A percentile compares a stretch with the other conserved stretches of the same genome.
Conservation (phyloP, 2,888 invertebrate species). For the Amphipyra berbera region DNA sequence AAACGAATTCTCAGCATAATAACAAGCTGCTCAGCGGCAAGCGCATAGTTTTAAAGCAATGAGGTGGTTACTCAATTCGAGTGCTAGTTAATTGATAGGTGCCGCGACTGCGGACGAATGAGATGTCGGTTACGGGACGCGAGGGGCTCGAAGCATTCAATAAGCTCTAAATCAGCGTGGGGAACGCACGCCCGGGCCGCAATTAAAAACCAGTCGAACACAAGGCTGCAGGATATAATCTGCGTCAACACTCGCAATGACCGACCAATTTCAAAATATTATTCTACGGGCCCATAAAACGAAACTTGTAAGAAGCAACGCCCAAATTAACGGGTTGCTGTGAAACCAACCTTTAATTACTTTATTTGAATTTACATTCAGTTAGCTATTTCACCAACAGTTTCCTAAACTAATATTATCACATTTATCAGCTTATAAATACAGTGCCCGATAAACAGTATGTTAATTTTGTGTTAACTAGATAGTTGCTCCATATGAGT, state of each 20-base stretch:
- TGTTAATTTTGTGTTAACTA: too few species aligned
- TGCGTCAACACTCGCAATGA: conserved; percentile 73
- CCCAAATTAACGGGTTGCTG: conserved; percentile 57
- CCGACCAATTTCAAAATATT: conserved; percentile 70
- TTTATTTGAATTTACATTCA: conserved; percentile 48
- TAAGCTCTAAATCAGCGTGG: conserved; percentile 81
- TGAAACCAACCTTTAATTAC: conserved; percentile 54
- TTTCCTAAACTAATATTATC: conserved; percentile 20
- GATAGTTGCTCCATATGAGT: too few species aligned
- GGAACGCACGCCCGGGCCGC: conserved; percentile 67
- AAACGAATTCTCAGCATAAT: conserved; percentile 66
- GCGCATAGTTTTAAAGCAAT: conserved; percentile 64
- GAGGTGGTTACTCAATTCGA: conserved; percentile 62
- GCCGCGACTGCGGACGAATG: conserved; percentile 71
- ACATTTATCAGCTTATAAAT: conserved; percentile 7
- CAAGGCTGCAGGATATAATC: conserved; percentile 76
- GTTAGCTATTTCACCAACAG: conserved; percentile 34
- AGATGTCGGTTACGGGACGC: conserved; percentile 69
- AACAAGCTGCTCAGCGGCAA: conserved; percentile 64
- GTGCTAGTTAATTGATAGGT: conserved; percentile 79
- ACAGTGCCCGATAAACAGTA: neutral
- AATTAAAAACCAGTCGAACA: conserved; percentile 80
- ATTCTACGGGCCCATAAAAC: conserved; percentile 57
- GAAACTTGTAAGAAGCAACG: conserved; percentile 57
- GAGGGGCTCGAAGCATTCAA: conserved; percentile 78